phyloP scores from a whole-genome alignment of 2,888 invertebrate species.

The Hetaerina titia region DNA sequence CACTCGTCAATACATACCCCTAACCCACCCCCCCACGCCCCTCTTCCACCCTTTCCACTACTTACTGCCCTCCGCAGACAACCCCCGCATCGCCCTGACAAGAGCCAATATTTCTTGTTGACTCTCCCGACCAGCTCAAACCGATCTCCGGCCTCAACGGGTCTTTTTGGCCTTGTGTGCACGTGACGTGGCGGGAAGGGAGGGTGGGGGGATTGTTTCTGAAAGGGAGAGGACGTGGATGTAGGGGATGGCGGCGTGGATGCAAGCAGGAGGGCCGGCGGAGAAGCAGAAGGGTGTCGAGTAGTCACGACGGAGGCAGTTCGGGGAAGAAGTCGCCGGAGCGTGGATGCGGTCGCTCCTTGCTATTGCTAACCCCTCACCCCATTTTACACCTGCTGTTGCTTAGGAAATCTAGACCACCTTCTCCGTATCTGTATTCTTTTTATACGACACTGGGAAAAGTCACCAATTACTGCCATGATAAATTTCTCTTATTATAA shows the following conservation, averaged over 20 bases:
- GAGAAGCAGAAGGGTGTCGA: neutral
- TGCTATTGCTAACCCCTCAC: too few relatives aligned
- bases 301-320: neutral
- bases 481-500: too few relatives aligned
- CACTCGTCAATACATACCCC: neutral
- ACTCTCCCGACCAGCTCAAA: conserved; percentile 37
- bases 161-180: neutral
- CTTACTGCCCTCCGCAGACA: neutral
- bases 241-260: neutral
- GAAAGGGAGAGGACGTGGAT: neutral
- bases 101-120: conserved; percentile 60
- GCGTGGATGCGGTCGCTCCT: too few relatives aligned
- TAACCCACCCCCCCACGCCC: neutral
- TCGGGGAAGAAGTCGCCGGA: too few relatives aligned
- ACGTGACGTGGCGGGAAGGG: neutral
- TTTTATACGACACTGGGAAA: too few relatives aligned
- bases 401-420: too few relatives aligned
- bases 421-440: too few relatives aligned
- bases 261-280: neutral
- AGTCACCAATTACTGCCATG: too few relatives aligned
- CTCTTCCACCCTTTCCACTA: neutral
- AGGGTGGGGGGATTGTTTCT: neutral
- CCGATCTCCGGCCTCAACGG: conserved; percentile 17
- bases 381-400: too few relatives aligned
- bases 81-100: neutral